A percentile compares a stretch with the other conserved stretches of the same genome.
Conservation (phyloP, 2,888 invertebrate genomes). For the Dorcus hopei region DNA sequence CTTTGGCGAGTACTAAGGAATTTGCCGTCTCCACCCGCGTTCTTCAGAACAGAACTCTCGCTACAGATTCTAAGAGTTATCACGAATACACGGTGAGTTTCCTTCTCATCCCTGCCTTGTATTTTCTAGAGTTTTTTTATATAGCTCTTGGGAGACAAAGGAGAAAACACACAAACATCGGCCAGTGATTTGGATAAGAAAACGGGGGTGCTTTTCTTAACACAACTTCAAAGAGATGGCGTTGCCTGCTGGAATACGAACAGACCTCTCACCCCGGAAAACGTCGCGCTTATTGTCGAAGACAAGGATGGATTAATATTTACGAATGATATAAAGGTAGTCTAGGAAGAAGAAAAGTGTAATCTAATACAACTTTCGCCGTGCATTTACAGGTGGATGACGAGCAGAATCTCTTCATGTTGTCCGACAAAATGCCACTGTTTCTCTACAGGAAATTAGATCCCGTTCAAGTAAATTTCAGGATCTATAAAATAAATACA, state of each 20-base stretch:
- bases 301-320: slow-evolving; percentile 69
- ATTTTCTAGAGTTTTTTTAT: slow-evolving; percentile 25
- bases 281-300: slow-evolving; percentile 64
- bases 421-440: slow-evolving; percentile 73
- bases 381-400: slow-evolving; percentile 19
- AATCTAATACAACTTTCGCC: background rate
- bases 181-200: slow-evolving; percentile 68
- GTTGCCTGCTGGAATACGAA: slow-evolving; percentile 78
- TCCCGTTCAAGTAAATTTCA: slow-evolving; percentile 66
- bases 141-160: slow-evolving; percentile 67
- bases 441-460: slow-evolving; percentile 66
- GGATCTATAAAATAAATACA: slow-evolving; percentile 48
- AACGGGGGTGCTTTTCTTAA: slow-evolving; percentile 70
- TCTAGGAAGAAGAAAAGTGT: background rate
- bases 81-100: slow-evolving; percentile 64
- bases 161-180: slow-evolving; percentile 69
- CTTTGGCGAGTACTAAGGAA: slow-evolving; percentile 76
- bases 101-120: no score
- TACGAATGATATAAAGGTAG: slow-evolving; percentile 73
- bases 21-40: slow-evolving; percentile 74
- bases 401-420: slow-evolving; percentile 67
- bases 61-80: slow-evolving; percentile 65
- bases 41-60: slow-evolving; percentile 68
- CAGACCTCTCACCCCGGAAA: slow-evolving; percentile 62
- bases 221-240: slow-evolving; percentile 73